Base-by-base conservation (phyloP, 2,113 vertebrate genomes). In the Elanus axillaris region DNA sequence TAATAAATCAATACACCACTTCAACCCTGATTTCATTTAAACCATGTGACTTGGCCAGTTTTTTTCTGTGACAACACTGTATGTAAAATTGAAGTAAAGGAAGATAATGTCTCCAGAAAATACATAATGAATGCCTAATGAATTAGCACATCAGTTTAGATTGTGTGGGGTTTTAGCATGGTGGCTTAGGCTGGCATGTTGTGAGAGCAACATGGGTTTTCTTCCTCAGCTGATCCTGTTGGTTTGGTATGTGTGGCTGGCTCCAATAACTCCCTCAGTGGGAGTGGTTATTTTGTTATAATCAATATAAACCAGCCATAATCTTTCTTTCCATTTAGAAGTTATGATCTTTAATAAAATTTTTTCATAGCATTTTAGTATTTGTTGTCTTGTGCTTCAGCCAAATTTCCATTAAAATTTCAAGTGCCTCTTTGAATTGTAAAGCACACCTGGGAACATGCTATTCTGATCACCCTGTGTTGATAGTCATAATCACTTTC, bases 1-100 rank as follows among this genome's bases (percentile, higher is more conserved):
- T 95, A 94, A 96, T 88, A 92, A 88, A 96, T 96, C 94, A 81
- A 96, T 96, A 73, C 80, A 67, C 55, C 2, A 9, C 56, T 96
- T 95, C 76, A 91, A 63, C 36, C 56, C 38, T 81, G 59, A 81
- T 86, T 94, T 84, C 32, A 16, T 81, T 92, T 76, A 22, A 91
- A 50, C 20, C 43, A 19, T 59, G 40, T 48, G 75, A 79, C 45
- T 69, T 88, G 29, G 42, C 52, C 42, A 62, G 0, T 53, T 67
- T 88, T 90, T 81, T 64, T 21, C 21, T 69, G 29, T 55, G 59
- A 42, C n/a, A 80, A 45, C 5, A 11, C 45, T 71, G 15, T 56
- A 47, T 52, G n/a, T 80, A 77, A 77, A 89, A 86, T 21, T 60
- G 40, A 75, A 19, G 40, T 63, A 71, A 87, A 56, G 40, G 64